Base-by-base conservation (phyloP, 2,888 invertebrate species). In the Prostheceraeus crozeri region DNA sequence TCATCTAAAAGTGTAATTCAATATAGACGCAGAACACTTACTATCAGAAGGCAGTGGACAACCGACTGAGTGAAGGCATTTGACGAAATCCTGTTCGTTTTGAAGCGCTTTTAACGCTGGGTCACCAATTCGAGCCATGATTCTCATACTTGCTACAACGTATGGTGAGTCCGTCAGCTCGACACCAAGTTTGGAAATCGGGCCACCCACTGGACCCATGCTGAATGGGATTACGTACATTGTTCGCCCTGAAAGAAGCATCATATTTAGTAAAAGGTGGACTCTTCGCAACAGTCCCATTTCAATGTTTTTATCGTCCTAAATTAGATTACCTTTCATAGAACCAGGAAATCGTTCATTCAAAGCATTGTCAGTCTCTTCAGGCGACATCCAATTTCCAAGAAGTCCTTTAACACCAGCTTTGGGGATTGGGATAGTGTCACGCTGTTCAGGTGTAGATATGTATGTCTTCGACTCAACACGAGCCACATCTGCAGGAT, bases 191-290 rank as follows among this genome's bases (percentile, higher is more conserved):
- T 70, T 70, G 57, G 67, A 65, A 11, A 70, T 57, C 2, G 67
- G 65, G 10, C 67, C 64, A 8, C 68, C 69, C 4, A 69, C 54
- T 6, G 69, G 69, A 11, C 69, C 69, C 69, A 69, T 69, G 58
- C 66, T 65, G 64, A 70, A 69, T 4, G 69, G 68, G 10, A 69
- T 65, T 23, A 69, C 67, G 61, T 69, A 69, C 69, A 69, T 70
- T 31, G 62, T 65, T n/a, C 69, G 62, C 14, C 68, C 68, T 66
- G 59, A 11, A 62, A 14, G 21, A 8, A 45, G 45, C 6, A 45
- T 14, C 8, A 14, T 6, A 14, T n/a, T n/a, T n/a, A n/a, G n/a
- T n/a, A n/a, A n/a, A n/a, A n/a, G n/a, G n/a, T n/a, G n/a, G n/a
- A n/a, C n/a, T n/a, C n/a, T n/a, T n/a, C n/a, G n/a, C n/a, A n/a